A percentile compares a stretch with the other conserved stretches of the same genome.
These are phyloP conservation scores for Glyptemys insculpta DNA, from an alignment of 2,797 vertebrate genomes.

Conservation along the genomic window DNA sequence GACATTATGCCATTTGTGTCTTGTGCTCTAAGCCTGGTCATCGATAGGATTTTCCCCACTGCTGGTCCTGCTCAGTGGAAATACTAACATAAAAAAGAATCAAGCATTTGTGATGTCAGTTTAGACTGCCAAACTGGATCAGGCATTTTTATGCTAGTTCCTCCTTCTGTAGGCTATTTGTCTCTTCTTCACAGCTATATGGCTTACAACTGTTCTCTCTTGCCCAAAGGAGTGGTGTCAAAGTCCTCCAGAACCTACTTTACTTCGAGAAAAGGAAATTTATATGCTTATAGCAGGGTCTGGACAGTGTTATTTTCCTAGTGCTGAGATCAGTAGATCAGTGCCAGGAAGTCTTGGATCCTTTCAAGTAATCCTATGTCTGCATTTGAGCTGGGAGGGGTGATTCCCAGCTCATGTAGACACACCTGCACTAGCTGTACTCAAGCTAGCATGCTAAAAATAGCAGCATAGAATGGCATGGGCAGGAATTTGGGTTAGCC, in stretches of 20 bases:
- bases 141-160: not conserved
- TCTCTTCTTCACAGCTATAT: not conserved
- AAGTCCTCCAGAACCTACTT: not conserved
- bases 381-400: not conserved
- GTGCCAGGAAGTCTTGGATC: not conserved
- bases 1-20: not conserved
- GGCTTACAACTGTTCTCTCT: not conserved
- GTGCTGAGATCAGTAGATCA: not conserved
- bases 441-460: not conserved
- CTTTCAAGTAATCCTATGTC: not conserved
- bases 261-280: not conserved
- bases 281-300: not conserved
- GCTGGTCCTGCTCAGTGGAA: not conserved
- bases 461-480: not conserved
- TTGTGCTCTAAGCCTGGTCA: not conserved
- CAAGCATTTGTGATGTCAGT: not conserved
- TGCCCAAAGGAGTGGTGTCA: not conserved
- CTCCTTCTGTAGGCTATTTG: not conserved
- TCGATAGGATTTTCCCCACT: fast-evolving
- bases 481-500: not conserved
- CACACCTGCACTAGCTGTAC: not conserved
- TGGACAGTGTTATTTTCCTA: not conserved
- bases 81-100: not conserved
- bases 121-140: not conserved
- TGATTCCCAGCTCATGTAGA: not conserved